These are phyloP conservation scores for Trichechus manatus DNA, from an alignment of 2,113 vertebrate species.

Conservation along the genomic window DNA sequence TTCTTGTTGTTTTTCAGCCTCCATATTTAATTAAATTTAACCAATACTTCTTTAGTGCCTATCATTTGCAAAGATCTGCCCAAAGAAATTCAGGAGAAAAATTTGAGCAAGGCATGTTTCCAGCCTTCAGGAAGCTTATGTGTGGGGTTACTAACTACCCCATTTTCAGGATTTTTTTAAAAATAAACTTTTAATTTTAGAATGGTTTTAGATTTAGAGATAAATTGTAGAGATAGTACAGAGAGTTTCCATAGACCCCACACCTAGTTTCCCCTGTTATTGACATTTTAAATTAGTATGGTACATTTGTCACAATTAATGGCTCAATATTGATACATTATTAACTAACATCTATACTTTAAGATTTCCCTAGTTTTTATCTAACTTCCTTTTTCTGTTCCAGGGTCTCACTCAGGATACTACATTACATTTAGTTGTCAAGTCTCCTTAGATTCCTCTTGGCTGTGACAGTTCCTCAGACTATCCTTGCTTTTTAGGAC, in stretches of 20 bases:
- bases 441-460: no score
- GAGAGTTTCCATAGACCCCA: neutral
- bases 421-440: no score
- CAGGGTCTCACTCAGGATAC: no score
- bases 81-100: neutral
- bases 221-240: neutral
- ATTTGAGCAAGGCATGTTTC: neutral
- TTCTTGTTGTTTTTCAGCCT: neutral
- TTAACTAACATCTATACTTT: neutral
- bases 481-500: no score
- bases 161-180: neutral
- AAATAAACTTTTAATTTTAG: neutral
- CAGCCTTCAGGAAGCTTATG: neutral
- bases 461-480: no score
- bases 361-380: neutral
- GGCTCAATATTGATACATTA: neutral
- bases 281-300: neutral
- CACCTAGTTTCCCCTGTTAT: neutral
- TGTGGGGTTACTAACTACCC: neutral
- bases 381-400: neutral
- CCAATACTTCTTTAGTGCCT: neutral
- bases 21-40: neutral
- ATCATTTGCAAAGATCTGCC: neutral
- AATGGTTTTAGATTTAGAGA: neutral
- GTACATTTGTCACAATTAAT: neutral